Conservation (phyloP, 2,888 invertebrate species). For the Gnatocerus cornutus region DNA sequence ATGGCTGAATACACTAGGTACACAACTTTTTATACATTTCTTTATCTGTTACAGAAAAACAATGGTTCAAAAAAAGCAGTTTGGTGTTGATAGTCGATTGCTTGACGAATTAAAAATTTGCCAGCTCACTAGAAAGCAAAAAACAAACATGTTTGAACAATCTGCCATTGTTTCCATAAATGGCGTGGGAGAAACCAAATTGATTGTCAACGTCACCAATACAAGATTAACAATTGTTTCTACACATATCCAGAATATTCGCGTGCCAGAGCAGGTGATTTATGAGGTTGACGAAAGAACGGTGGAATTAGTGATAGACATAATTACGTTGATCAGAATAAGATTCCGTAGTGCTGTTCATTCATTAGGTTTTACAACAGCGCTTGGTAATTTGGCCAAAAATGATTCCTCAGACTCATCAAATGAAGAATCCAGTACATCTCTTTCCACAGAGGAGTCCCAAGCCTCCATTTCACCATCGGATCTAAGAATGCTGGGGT, state of each 20-base stretch:
- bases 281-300: conserved; percentile 2
- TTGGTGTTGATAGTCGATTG: conserved; percentile 7
- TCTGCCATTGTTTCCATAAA: conserved; percentile 1
- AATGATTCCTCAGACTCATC: too few species aligned
- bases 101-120: conserved; percentile 7
- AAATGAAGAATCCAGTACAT: too few species aligned
- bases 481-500: not conserved
- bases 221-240: conserved; percentile 2
- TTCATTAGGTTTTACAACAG: not conserved
- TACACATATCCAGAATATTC: not conserved
- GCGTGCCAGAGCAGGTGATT: conserved; percentile 4
- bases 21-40: conserved; percentile 38
- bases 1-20: conserved; percentile 35
- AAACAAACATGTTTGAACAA: conserved; percentile 4
- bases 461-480: not conserved
- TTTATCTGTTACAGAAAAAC: conserved; percentile 38
- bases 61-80: conserved; percentile 24
- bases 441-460: conserved; percentile 22
- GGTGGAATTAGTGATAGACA: not conserved
- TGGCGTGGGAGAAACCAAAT: not conserved
- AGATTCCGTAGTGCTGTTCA: conserved; percentile 2
- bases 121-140: not conserved
- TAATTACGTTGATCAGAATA: conserved; percentile 1
- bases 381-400: conserved; percentile 10
- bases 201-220: not conserved